phyloP scores from a whole-genome alignment of 2,113 vertebrate genomes.

The Pituophis catenifer region DNA sequence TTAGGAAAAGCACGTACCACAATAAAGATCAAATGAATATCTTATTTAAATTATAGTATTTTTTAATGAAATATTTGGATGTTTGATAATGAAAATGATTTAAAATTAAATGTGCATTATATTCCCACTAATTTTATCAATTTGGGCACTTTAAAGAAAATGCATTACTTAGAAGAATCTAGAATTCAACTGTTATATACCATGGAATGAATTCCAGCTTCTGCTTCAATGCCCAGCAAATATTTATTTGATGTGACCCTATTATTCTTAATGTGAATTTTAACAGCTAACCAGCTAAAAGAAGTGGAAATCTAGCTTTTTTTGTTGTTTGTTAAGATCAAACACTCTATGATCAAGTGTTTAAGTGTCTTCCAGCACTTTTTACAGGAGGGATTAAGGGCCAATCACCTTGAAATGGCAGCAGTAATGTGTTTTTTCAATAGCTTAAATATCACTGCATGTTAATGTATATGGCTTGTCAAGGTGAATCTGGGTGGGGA shows the following conservation, averaged over 20 bases:
- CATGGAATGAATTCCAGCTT: background rate
- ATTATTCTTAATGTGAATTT: background rate
- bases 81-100: background rate
- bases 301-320: background rate
- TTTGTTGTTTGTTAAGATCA: background rate
- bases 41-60: background rate
- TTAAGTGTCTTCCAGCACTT: background rate
- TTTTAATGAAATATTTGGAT: background rate
- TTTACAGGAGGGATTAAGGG: background rate
- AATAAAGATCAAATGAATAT: background rate
- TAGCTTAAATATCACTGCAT: background rate
- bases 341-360: background rate
- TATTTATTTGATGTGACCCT: background rate
- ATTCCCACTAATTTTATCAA: background rate
- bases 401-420: background rate
- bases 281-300: background rate
- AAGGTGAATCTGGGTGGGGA: background rate
- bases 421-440: background rate
- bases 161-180: background rate
- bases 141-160: background rate
- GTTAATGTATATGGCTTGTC: background rate
- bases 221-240: too few relatives aligned
- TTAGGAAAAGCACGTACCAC: background rate
- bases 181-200: background rate
- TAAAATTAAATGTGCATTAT: background rate